A percentile compares a stretch with the other conserved stretches of the same genome.
Conservation (phyloP, 2,113 vertebrate genomes). For the Nanorana parkeri region DNA sequence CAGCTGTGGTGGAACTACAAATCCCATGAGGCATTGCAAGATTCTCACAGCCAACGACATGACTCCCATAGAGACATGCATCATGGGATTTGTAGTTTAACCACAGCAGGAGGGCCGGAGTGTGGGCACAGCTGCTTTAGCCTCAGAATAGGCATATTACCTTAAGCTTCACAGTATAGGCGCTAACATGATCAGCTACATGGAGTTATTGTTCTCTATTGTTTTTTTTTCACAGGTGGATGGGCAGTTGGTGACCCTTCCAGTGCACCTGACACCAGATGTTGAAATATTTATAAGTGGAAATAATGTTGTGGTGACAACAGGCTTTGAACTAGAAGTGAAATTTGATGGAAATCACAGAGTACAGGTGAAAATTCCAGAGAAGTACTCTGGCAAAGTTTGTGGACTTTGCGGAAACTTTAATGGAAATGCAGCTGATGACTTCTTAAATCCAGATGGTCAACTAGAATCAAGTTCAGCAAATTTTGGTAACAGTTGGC, state of each 20-base stretch:
- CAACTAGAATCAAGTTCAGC: constrained; percentile 63
- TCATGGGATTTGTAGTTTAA: no score
- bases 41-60: no score
- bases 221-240: neutral
- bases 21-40: no score
- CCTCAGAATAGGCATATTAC: no score
- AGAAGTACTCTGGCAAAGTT: constrained; percentile 59
- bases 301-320: neutral
- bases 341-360: constrained; percentile 67
- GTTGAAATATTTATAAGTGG: neutral
- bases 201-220: no score
- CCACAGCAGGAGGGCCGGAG: no score
- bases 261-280: neutral
- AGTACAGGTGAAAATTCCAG: constrained; percentile 62
- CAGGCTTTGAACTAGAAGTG: neutral
- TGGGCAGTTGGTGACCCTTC: neutral
- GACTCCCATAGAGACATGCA: no score
- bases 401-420: constrained; percentile 68
- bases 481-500: constrained; percentile 72
- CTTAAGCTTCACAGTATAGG: no score
- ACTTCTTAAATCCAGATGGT: constrained; percentile 70
- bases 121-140: no score
- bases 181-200: no score
- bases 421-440: constrained; percentile 60
- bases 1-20: no score